Evolutionary conservation across 2,113 vertebrate genomes (phyloP), one percentile per base, ranked within the genome.

Genomic region (Hoplias malabaricus): DNA sequence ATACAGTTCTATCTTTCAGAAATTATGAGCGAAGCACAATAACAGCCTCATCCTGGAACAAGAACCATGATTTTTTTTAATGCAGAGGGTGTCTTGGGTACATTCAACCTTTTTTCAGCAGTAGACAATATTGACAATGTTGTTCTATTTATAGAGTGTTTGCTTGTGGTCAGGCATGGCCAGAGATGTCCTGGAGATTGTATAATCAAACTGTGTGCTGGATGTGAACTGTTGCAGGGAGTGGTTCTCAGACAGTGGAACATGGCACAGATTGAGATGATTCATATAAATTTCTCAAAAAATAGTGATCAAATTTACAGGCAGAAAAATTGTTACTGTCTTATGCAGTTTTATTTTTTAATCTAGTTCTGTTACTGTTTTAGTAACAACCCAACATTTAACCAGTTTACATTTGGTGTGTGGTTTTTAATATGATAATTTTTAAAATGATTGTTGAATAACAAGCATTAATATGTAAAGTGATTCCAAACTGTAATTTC

Each of bases 41-140:
- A 83, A 80, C 56, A 77, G 0, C 54, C 48, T 53, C 40, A 62
- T 57, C 6, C 40, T 63, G 67, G 70, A 61, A 72, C 62, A 40
- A 80, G 61, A 69, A 25, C 38, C 62, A 29, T 72, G 46, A 43
- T 80, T 84, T 9, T 73, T 80, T n/a, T 13, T 59, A 70, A 79
- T 75, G 54, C 78, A 53, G 38, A 80, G 34, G 75, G 42, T 29
- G 33, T 78, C 63, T 56, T 42, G 67, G 21, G 42, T 59, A 25
- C 46, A 27, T 23, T 36, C 29, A 16, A 59, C 81, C 12, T 83
- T 83, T 82, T 62, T 80, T 54, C 67, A 33, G 69, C 70, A 23
- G 33, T 2, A n/a, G 57, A 70, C 57, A 61, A 56, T 78, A 65
- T 2, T 23, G 63, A 67, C 62, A 54, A 50, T 78, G 56, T 43